Conservation (phyloP, 2,888 invertebrate genomes). For the Chloromyia formosa region DNA sequence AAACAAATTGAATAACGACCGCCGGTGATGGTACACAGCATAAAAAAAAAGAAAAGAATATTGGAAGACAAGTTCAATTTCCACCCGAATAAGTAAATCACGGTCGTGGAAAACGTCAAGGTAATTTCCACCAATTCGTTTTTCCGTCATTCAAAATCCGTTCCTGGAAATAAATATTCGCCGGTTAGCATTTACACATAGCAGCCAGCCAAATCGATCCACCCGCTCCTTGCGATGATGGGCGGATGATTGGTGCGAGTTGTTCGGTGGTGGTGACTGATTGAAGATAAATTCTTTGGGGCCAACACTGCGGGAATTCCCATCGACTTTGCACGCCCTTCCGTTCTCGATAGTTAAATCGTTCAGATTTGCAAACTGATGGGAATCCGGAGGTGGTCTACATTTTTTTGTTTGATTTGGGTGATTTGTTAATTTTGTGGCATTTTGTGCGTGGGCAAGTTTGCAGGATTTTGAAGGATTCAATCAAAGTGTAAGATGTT, state of each 20-base stretch:
- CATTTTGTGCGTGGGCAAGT: background rate
- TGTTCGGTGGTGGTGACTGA: background rate
- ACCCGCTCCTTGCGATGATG: too few species aligned
- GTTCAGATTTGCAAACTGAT: background rate
- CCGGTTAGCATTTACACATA: slow-evolving; percentile 27
- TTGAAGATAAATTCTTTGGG: slow-evolving; percentile 9
- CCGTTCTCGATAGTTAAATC: background rate
- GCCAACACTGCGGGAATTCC: slow-evolving; percentile 7
- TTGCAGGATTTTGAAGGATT: background rate
- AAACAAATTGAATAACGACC: slow-evolving; percentile 37
- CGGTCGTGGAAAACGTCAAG: slow-evolving; percentile 34
- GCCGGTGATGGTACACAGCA: slow-evolving; percentile 16
- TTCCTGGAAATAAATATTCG: slow-evolving; percentile 46
- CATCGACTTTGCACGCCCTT: background rate
- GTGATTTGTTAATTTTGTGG: background rate
- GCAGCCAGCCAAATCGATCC: too few species aligned
- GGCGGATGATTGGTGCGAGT: background rate
- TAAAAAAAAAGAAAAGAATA: background rate
- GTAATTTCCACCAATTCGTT: slow-evolving; percentile 46
- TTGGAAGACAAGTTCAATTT: slow-evolving; percentile 50
- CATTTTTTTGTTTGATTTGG: background rate
- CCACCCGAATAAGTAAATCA: slow-evolving; percentile 53
- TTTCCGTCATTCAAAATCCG: slow-evolving; percentile 48
- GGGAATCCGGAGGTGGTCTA: background rate
- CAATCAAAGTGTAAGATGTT: background rate